phyloP scores from a whole-genome alignment of 2,888 invertebrate species.

The Dicyrtoma fusca region DNA sequence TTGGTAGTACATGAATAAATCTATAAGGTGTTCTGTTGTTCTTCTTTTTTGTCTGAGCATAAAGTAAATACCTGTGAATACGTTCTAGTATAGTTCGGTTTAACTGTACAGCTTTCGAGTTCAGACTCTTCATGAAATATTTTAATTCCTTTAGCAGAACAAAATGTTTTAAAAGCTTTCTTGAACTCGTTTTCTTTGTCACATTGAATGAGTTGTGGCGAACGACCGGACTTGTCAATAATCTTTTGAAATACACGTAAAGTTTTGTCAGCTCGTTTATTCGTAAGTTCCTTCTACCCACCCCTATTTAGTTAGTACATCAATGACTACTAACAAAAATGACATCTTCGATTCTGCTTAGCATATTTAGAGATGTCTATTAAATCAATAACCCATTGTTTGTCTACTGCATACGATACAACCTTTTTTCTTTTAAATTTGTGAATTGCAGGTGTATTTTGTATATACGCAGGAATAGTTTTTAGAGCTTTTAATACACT shows the following conservation, averaged over 20 bases:
- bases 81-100: constrained; percentile 38
- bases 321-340: constrained; percentile 44
- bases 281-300: constrained; percentile 40
- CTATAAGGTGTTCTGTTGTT: constrained; percentile 12
- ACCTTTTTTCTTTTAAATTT: constrained; percentile 36
- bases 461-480: constrained; percentile 57
- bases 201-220: neutral
- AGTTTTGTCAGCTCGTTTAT: constrained; percentile 22
- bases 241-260: constrained; percentile 11
- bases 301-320: constrained; percentile 46
- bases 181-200: constrained; percentile 30
- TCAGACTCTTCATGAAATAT: constrained; percentile 40
- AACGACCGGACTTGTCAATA: neutral
- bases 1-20: constrained; percentile 35
- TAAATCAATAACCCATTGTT: constrained; percentile 41
- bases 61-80: constrained; percentile 13
- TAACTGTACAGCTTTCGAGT: constrained; percentile 36
- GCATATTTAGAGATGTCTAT: constrained; percentile 29
- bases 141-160: constrained; percentile 33
- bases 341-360: constrained; percentile 30
- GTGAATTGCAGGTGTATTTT: constrained; percentile 32
- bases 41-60: neutral
- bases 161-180: constrained; percentile 20
- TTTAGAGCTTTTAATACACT: neutral
- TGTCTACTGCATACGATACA: constrained; percentile 33